A percentile compares a stretch with the other conserved stretches of the same genome.
Conservation (phyloP, 2,797 vertebrate genomes). For the Phyllotis vaccarum region DNA sequence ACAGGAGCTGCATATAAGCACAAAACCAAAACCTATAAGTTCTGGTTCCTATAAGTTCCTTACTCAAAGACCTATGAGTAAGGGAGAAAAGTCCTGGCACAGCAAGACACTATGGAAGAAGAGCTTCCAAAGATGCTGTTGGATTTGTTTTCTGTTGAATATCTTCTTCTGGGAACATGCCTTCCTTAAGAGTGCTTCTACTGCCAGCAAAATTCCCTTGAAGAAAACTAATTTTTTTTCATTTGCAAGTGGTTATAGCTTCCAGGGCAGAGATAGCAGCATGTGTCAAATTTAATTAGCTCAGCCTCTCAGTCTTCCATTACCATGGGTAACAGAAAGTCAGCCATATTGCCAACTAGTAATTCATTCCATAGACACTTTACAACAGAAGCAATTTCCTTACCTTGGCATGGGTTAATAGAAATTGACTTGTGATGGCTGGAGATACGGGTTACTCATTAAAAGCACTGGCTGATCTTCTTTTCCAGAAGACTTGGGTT, state of each 20-base stretch:
- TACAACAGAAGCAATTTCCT: constrained; percentile 62
- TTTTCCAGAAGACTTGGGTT: no score
- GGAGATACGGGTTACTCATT: no score
- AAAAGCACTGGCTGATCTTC: background rate
- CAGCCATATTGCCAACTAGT: constrained; percentile 72
- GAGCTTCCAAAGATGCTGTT: background rate
- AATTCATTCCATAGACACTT: constrained; percentile 66
- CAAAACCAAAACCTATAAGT: background rate
- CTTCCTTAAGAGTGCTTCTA: background rate
- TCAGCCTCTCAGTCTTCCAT: constrained; percentile 22
- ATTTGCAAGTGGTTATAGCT: background rate
- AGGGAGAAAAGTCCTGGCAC: background rate
- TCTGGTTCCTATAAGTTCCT: no score
- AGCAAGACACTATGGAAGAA: background rate
- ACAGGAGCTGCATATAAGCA: no score
- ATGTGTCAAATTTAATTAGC: constrained; percentile 62
- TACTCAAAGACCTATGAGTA: background rate
- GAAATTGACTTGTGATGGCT: background rate
- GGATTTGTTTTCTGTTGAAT: background rate
- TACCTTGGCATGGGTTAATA: background rate
- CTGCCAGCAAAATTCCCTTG: background rate
- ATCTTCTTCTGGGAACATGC: background rate
- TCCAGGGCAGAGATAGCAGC: background rate
- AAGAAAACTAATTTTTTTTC: background rate
- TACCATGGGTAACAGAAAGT: constrained; percentile 71